Evolutionary conservation across 2,888 invertebrate species (phyloP), one percentile per base, ranked within the genome.

Genomic region (Lumbricus terrestris): DNA sequence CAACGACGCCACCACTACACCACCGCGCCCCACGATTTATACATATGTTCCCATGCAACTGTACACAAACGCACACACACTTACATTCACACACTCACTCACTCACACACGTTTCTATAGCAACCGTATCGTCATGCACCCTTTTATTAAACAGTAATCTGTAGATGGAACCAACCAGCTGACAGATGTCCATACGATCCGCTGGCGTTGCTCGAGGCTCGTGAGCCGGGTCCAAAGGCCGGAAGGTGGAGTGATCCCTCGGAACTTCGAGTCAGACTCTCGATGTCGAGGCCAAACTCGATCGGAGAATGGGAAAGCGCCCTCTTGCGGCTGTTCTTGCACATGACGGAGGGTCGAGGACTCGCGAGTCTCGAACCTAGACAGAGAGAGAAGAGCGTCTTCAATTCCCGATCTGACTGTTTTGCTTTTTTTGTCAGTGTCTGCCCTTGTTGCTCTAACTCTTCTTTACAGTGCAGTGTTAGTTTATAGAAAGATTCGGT

Each of bases 121-220:
- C 69, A 69, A 69, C 69, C 8, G n/a, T 69, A 69, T 69, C 69
- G 29, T 69, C 69, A n/a, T n/a, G n/a, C 82, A 89, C n/a, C 35
- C 29, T 38, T 23, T 29, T n/a, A 69, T 69, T n/a, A 69, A 42
- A 69, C 69, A 6, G 69, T n/a, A 29, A 54, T 6, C 23, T n/a
- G n/a, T 29, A 69, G 54, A 6, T 35, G 37, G 42, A 35, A 93
- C 94, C 93, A 94, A 97, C 97, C 98, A 93, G 98, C 98, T 92
- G 98, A 98, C 92, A 99, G 96, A 95, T 99, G 99, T 35, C 98
- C 98, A 96, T 98, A 98, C 92, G 98, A 98, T 88, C 98, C 98
- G 93, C 98, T 98, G 13, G 97, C 97, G n/a, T 94, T 94, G 47
- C 97, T 94, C 13, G 95, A 95, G 90, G 94, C 94, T 23, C 95